Evolutionary conservation across 2,797 vertebrate species (phyloP).

Genomic region (Botia almorhae): DNA sequence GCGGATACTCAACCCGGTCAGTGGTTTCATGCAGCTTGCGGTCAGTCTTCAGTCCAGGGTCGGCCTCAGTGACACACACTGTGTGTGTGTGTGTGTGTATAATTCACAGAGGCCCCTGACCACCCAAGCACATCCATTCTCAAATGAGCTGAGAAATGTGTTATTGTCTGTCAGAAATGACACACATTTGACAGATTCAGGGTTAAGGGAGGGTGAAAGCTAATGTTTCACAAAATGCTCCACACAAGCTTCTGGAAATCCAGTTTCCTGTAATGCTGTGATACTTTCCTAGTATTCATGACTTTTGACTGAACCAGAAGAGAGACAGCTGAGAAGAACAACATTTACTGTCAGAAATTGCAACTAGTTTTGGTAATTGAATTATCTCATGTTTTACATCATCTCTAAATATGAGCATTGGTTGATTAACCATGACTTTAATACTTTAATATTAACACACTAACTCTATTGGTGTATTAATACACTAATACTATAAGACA

Average conservation of each 20-base stretch:
- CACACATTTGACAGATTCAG: conserved; percentile 59
- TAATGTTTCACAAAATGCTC: conserved; percentile 36
- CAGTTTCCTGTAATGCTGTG: conserved; percentile 46
- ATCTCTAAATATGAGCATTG: neutral
- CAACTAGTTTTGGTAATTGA: neutral
- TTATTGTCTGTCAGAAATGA: conserved; percentile 61
- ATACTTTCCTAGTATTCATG: conserved; percentile 37
- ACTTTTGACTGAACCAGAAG: conserved; percentile 13
- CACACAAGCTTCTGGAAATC: conserved; percentile 48
- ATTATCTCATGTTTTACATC: neutral
- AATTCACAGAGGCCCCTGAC: conserved; percentile 54
- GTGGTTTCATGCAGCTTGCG: conserved; percentile 62
- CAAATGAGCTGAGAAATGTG: conserved; percentile 61
- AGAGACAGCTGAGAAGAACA: neutral
- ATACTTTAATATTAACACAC: too few species aligned
- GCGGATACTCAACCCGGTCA: conserved; percentile 61
- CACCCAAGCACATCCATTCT: conserved; percentile 62
- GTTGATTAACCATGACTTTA: neutral
- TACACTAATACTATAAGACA: too few species aligned
- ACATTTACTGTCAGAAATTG: neutral
- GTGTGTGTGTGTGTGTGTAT: conserved; percentile 54
- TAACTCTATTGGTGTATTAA: too few species aligned
- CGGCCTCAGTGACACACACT: conserved; percentile 61
- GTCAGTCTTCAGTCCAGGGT: conserved; percentile 64
- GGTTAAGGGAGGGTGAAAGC: conserved; percentile 54